phyloP scores from a whole-genome alignment of 2,888 invertebrate genomes.

The Thalpophila matura region DNA sequence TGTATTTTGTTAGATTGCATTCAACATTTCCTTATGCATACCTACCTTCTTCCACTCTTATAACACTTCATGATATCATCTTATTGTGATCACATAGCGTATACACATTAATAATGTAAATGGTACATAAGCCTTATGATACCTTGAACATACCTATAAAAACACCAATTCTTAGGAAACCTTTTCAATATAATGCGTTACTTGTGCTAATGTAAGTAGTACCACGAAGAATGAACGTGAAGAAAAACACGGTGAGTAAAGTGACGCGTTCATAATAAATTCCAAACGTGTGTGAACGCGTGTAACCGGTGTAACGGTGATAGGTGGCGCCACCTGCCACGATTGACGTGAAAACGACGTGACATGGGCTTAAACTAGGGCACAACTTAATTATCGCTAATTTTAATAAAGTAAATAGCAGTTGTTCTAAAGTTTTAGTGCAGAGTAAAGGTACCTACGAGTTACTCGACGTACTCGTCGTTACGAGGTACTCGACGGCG shows the following conservation, averaged over 20 bases:
- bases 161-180: constrained; percentile 29
- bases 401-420: too few species aligned
- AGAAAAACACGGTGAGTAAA: constrained; percentile 25
- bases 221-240: constrained; percentile 5
- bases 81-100: constrained; percentile 14
- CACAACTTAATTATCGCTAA: not conserved
- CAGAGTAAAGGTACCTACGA: too few species aligned
- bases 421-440: too few species aligned
- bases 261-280: constrained; percentile 21
- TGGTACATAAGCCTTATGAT: too few species aligned
- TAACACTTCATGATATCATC: constrained; percentile 28
- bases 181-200: constrained; percentile 32
- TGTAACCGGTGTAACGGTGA: constrained; percentile 3
- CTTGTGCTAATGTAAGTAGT: constrained; percentile 25
- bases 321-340: constrained; percentile 34
- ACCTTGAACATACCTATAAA: constrained; percentile 10
- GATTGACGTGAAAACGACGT: constrained; percentile 5
- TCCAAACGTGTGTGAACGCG: constrained; percentile 24
- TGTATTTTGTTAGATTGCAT: too few species aligned
- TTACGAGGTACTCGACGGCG: too few species aligned
- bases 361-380: not conserved
- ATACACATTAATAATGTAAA: constrained; percentile 28
- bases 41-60: constrained; percentile 22
- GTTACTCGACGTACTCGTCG: too few species aligned
- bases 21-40: constrained; percentile 8